Base-by-base conservation (phyloP, 2,797 vertebrate species). In the Brachyrhaphis roseni region DNA sequence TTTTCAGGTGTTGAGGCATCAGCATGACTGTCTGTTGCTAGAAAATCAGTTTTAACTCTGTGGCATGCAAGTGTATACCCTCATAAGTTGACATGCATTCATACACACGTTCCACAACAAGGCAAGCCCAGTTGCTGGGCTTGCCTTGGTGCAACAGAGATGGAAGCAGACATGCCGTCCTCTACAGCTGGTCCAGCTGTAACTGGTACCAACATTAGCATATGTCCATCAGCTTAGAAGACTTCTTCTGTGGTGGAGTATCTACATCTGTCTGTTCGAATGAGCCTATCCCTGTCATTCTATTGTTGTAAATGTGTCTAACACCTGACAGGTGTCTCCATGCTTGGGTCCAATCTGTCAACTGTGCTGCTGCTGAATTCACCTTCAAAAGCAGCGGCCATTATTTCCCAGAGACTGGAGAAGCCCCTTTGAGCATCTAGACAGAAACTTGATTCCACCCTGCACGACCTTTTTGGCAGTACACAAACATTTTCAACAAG, bases 151-250 rank as follows among this genome's bases (percentile, higher is more conserved):
- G 81, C 78, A 53, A 78, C 55, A 74, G 72, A 62, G 70, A 73
- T 74, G 70, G 78, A 72, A 74, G 76, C 78, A 73, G 85, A 76
- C 72, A 39, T n/a, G 11, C 59, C 15, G 12, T 82, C 77, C 72
- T 49, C 82, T 88, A 80, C 77, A 34, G 75, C 88, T 90, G 88
- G 91, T 89, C 92, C 90, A 87, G 88, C 87, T 90, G 84, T 93
- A 92, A 93, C 91, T 92, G 81, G 86, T 82, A 91, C 89, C 91
- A 94, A 79, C 88, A 86, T 93, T 93, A 91, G 89, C 92, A 91
- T 92, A 88, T 86, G 91, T 89, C 82, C 59, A 78, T 82, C 80
- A 82, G 83, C 64, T 77, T 31, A 57, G 62, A 79, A 82, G 80
- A 62, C 81, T 76, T 84, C 79, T 62, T 81, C 53, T 83, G 75